A percentile compares a stretch with the other conserved stretches of the same genome.
These are phyloP conservation scores for Drosophila picticornis DNA, from an alignment of 2,888 invertebrate genomes.

Conservation along the genomic window DNA sequence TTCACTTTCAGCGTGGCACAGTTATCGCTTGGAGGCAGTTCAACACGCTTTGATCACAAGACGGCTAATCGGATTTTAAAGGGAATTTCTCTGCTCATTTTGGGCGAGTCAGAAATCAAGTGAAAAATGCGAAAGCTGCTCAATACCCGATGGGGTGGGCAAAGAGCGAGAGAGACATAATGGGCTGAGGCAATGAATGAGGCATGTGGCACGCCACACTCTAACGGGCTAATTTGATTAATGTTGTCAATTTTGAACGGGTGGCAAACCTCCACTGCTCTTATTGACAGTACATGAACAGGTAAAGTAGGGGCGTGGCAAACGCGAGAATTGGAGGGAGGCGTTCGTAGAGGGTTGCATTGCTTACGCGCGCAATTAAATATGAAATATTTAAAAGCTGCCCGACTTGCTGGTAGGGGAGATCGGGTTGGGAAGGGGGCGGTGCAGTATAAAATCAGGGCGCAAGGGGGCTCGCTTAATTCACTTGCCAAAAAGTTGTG, in stretches of 20 bases:
- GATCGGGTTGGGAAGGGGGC: neutral
- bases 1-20: constrained; percentile 17
- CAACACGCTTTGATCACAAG: constrained; percentile 61
- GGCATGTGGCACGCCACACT: constrained; percentile 33
- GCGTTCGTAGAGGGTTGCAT: constrained; percentile 44
- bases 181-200: constrained; percentile 6
- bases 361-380: constrained; percentile 80
- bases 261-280: constrained; percentile 4
- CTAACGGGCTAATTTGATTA: constrained; percentile 78
- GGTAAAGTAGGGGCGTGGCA: constrained; percentile 32
- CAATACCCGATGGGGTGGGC: constrained; percentile 23
- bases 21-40: constrained; percentile 20
- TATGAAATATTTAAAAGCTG: constrained; percentile 77
- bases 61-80: constrained; percentile 70
- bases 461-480: constrained; percentile 12
- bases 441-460: neutral
- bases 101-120: constrained; percentile 40
- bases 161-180: constrained; percentile 2
- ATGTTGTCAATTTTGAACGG: constrained; percentile 76
- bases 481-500: constrained; percentile 32
- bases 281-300: constrained; percentile 12
- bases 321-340: neutral
- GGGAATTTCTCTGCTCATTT: constrained; percentile 29
- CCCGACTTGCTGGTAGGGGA: neutral
- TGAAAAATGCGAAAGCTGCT: constrained; percentile 55